phyloP scores from a whole-genome alignment of 2,888 invertebrate genomes.

The Eilema griseolum region DNA sequence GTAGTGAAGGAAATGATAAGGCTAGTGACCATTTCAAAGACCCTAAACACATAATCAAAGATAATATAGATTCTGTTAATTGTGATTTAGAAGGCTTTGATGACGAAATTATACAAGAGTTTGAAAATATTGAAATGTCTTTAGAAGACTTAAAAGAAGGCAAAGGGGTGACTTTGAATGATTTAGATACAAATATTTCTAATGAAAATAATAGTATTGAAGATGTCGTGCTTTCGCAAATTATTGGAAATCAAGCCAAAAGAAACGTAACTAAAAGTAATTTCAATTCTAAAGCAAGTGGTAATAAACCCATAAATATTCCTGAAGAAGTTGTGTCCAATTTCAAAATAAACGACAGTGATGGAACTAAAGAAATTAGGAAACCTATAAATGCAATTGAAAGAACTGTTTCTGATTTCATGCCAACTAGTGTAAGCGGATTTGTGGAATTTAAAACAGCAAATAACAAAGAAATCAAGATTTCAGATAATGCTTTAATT shows the following conservation, averaged over 20 bases:
- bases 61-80: constrained; percentile 23
- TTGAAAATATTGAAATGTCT: constrained; percentile 61
- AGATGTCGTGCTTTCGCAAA: constrained; percentile 10
- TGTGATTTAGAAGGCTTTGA: constrained; percentile 52
- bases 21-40: constrained; percentile 12
- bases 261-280: neutral
- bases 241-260: constrained; percentile 5
- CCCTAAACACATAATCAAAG: constrained; percentile 12
- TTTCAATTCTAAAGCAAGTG: neutral
- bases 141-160: constrained; percentile 40
- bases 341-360: neutral
- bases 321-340: neutral
- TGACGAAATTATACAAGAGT: constrained; percentile 60
- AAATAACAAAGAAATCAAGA: constrained; percentile 54
- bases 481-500: constrained; percentile 60
- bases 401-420: neutral
- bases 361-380: neutral
- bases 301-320: neutral
- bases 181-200: constrained; percentile 46
- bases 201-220: constrained; percentile 21
- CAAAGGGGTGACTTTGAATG: constrained; percentile 48
- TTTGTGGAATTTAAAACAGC: constrained; percentile 64
- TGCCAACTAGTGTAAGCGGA: neutral
- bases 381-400: neutral
- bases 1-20: neutral